These are phyloP conservation scores for Urocitellus parryii DNA, from an alignment of 2,113 vertebrate species.

Conservation along the genomic window DNA sequence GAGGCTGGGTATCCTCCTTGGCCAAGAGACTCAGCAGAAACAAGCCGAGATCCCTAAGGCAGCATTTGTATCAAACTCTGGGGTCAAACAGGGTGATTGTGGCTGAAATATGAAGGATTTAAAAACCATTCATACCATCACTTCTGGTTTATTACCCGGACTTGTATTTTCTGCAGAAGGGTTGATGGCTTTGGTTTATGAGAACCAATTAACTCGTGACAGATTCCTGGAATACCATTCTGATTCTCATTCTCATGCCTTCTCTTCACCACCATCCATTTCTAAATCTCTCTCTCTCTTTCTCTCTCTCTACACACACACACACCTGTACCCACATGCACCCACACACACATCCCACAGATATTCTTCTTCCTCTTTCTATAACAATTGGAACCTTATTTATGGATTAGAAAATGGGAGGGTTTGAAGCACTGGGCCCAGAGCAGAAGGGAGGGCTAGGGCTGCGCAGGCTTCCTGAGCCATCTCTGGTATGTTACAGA, in stretches of 20 bases:
- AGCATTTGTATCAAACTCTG: not conserved
- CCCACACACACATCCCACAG: not conserved
- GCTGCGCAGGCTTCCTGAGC: not conserved
- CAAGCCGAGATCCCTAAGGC: not conserved
- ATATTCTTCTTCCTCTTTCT: not conserved
- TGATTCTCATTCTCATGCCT: not conserved
- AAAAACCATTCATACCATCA: conserved; percentile 47
- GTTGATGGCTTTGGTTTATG: conserved; percentile 67
- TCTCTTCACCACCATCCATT: not conserved
- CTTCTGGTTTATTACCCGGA: conserved; percentile 60
- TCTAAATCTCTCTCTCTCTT: accelerated
- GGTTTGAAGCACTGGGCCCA: not conserved
- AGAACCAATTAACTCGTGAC: conserved; percentile 46
- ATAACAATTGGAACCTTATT: not conserved
- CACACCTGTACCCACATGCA: not conserved
- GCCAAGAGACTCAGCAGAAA: not conserved
- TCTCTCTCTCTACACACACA: not conserved
- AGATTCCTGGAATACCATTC: conserved; percentile 55
- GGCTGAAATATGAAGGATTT: conserved; percentile 69
- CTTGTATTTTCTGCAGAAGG: conserved; percentile 64
- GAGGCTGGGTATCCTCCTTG: not conserved
- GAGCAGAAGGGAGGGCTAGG: not conserved
- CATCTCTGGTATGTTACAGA: not conserved
- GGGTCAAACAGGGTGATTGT: conserved; percentile 59
- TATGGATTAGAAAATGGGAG: not conserved